Conservation (phyloP, 2,888 invertebrate genomes). For the Protonemura montana region DNA sequence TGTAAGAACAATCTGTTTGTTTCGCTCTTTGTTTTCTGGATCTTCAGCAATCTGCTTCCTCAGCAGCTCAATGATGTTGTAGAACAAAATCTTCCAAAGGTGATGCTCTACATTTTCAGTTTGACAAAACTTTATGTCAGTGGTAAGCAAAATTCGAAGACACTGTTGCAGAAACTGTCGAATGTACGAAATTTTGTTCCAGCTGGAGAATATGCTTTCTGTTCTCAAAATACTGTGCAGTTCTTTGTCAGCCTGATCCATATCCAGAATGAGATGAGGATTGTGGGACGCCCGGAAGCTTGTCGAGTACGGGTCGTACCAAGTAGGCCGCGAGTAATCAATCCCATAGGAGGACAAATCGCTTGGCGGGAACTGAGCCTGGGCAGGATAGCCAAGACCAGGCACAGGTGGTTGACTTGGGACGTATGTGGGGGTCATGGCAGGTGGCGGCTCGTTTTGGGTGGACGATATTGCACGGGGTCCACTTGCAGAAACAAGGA, state of each 20-base stretch:
- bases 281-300: conserved; percentile 69
- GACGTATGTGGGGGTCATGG: conserved; percentile 37
- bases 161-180: conserved; percentile 71
- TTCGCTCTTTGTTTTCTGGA: conserved; percentile 68
- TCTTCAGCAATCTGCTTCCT: conserved; percentile 72
- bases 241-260: conserved; percentile 73
- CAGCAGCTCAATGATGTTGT: conserved; percentile 85
- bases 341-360: background rate
- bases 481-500: conserved; percentile 67
- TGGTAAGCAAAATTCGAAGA: conserved; percentile 71
- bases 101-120: conserved; percentile 87
- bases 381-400: background rate
- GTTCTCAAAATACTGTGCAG: conserved; percentile 69
- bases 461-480: conserved; percentile 55
- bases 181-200: conserved; percentile 70
- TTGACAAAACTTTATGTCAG: conserved; percentile 86
- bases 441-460: conserved; percentile 15
- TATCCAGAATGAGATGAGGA: conserved; percentile 69
- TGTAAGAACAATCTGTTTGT: conserved; percentile 70
- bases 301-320: conserved; percentile 65
- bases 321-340: conserved; percentile 62
- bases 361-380: conserved; percentile 56
- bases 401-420: conserved; percentile 39
- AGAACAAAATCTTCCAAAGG: conserved; percentile 91
- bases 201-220: conserved; percentile 69